A percentile compares a stretch with the other conserved stretches of the same genome.
Conservation (phyloP, 2,797 vertebrate species). For the Gallinago solitaria region DNA sequence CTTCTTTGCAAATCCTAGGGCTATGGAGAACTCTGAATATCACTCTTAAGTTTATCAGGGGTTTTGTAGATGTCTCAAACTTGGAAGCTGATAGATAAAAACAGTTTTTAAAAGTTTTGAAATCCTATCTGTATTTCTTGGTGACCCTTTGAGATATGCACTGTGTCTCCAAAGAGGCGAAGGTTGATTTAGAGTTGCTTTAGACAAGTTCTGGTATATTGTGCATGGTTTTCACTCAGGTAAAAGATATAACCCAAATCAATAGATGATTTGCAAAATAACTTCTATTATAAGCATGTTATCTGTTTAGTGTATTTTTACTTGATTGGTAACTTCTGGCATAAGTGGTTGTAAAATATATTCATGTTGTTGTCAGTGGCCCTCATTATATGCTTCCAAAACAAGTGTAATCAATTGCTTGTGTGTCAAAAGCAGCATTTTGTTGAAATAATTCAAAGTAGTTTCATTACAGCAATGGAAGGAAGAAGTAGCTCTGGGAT, state of each 20-base stretch:
- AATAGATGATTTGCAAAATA: background rate
- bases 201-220: background rate
- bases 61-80: background rate
- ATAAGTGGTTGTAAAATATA: fast-evolving
- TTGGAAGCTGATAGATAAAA: background rate
- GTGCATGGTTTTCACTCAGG: background rate
- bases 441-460: background rate
- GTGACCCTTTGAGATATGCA: fast-evolving
- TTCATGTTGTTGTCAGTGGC: background rate
- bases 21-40: background rate
- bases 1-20: background rate
- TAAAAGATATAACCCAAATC: background rate
- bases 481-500: background rate
- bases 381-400: background rate
- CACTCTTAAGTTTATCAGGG: background rate
- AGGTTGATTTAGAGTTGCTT: background rate
- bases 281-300: background rate
- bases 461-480: background rate
- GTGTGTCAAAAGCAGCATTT: background rate
- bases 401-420: background rate
- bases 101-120: background rate
- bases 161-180: background rate
- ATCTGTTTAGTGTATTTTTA: background rate
- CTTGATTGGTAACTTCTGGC: background rate
- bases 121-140: background rate